These are phyloP conservation scores for Caenorhabditis afra DNA, from an alignment of 2,888 invertebrate genomes.

Conservation along the genomic window DNA sequence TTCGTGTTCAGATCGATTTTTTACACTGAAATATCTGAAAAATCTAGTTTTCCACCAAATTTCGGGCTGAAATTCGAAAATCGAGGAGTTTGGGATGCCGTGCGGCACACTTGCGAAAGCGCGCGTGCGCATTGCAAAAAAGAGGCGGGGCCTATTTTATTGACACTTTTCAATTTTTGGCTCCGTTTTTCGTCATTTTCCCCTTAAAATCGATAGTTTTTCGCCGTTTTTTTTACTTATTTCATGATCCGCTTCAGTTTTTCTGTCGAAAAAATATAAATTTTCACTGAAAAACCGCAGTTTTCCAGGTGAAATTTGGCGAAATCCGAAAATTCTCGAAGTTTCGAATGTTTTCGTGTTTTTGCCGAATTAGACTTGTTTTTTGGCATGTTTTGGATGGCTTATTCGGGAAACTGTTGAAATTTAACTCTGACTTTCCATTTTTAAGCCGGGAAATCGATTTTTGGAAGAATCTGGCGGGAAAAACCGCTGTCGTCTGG, in stretches of 20 bases:
- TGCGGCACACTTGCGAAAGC: conserved; percentile 7
- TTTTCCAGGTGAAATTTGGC: no score
- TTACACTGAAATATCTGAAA: no score
- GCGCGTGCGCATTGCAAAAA: conserved; percentile 23
- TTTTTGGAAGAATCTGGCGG: no score
- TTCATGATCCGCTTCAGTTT: neutral
- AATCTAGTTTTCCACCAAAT: no score
- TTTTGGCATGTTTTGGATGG: neutral
- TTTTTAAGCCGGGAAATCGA: no score
- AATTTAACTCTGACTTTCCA: no score
- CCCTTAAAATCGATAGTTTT: neutral
- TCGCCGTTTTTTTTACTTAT: conserved; percentile 1
- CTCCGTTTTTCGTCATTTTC: neutral
- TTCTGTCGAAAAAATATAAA: neutral
- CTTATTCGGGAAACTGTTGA: no score
- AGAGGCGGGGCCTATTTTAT: conserved; percentile 14
- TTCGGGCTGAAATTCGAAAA: no score
- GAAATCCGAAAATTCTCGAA: neutral
- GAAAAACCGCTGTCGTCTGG: no score
- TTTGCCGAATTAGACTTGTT: no score
- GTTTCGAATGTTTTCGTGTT: neutral
- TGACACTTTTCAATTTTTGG: conserved; percentile 7
- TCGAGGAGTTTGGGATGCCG: neutral
- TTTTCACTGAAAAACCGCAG: neutral
- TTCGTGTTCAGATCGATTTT: no score